Evolutionary conservation across 2,888 invertebrate genomes (phyloP), one percentile per base, ranked within the genome.

Genomic region (Nemapogon koenigi): DNA sequence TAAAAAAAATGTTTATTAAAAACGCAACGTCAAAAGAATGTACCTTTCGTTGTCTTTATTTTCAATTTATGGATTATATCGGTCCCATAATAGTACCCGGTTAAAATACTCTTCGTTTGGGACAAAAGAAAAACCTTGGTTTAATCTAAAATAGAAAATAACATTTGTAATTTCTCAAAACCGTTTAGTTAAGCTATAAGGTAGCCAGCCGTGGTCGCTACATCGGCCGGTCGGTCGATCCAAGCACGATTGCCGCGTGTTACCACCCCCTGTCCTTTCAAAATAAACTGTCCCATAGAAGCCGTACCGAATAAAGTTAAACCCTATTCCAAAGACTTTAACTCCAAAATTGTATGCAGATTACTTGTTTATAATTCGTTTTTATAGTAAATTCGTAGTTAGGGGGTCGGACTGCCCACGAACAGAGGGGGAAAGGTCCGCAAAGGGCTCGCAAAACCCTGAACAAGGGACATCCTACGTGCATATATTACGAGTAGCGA

Each of bases 401-500:
- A 27, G 35, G 18, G 62, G 78, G 73, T 66, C 16, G 14, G 73
- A 71, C 75, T 78, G 76, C 75, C 75, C 75, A 75, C 64, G 11
- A 17, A 18, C 55, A 64, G 73, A 75, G 37, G 73, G 30, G 22
- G 17, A 73, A 72, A 72, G 72, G 76, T 56, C 76, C 78, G 73
- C 71, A 76, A 69, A 73, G 76, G 75, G 69, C 69, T 64, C 61
- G 60, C 59, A 27, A 18, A 37, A 37, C 14, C 33, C 33, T 33
- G 13, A 28, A 25, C 19, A 22, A 22, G 37, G 29, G 37, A 37
- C 27, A 28, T 17, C 37, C 37, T 18, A 19, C 59, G 62, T 65
- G 76, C 75, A 72, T 76, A 72, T 68, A 76, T 76, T 76, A 75
- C 53, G 51, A 60, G 56, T 68, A 73, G n/a, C n/a, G 26, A 26